Base-by-base conservation (phyloP, 1,140 invertebrate species). In the Cherax quadricarinatus region DNA sequence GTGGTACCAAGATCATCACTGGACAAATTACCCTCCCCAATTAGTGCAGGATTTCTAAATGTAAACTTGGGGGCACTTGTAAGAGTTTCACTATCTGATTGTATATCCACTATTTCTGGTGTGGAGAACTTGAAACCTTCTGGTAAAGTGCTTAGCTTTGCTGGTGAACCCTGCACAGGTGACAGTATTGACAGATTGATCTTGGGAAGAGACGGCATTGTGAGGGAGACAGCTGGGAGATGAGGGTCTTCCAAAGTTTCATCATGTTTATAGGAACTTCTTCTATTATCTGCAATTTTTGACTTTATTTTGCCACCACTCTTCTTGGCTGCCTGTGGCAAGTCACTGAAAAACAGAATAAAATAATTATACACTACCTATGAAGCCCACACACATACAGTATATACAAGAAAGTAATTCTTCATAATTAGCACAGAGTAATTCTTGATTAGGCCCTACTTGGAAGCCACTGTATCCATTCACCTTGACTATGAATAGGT, bases 281-380 rank as follows among this genome's bases (percentile, higher is more conserved):
- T 86, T 4, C 78, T 78, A 91, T 84, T 91, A n/a, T 87, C 85
- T 9, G 85, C 84, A 62, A 91, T 24, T 73, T 84, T 88, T 14
- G 86, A 85, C 89, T 88, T 93, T 70, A 93, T 85, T 66, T 93
- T 93, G 9, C 93, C 93, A 66, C 92, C 82, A 51, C 78, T 49
- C 30, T 86, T 66, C 90, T 86, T 91, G 21, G 79, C 49, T 41
- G 81, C 57, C 79, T 66, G 80, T 83, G 62, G 49, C 53, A 66
- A 51, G 1, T 82, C 90, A 91, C 90, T 91, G 90, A 81, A 91
- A 86, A 18, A 89, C 7, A 78, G 49, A 21, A 79, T 12, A 49
- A 53, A 51, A 81, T 51, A 57, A 57, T 57, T 3, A 57, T 57
- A 57, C 14, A 41, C 30, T 41, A 57, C 53, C 9, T 57, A 57